Base-by-base conservation (phyloP, 2,113 vertebrate species). In the Thamnaconus septentrionalis region DNA sequence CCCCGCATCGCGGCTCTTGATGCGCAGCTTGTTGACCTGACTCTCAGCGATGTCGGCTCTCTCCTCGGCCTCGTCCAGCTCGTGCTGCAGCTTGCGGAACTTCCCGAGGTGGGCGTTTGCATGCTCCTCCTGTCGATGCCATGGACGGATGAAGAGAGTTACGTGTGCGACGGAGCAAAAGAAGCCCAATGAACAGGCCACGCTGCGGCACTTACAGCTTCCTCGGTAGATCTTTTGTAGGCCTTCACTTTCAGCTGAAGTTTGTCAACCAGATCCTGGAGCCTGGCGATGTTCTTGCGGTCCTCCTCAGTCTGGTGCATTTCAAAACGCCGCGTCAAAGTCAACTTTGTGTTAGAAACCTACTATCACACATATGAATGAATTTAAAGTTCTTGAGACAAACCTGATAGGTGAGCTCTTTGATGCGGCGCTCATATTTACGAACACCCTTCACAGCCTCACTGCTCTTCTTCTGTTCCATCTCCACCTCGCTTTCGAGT, bases 261-360 rank as follows among this genome's bases (percentile, higher is more conserved):
- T 74, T 96, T 96, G 75, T 95, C 94, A 0, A 94, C 94, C 79
- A 95, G 81, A 69, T 95, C 95, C 66, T 96, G 94, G 18, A 95
- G 92, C 11, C 94, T 75, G 57, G 91, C 82, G 40, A 94, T 73
- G 64, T 95, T 95, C 80, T 95, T 95, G 58, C 82, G 90, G 80
- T 95, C 94, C 65, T 94, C 93, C 53, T 95, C 94, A 0, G 93
- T 94, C 94, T 95, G 77, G n/a, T 1, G 7, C 60, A 64, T 70
- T 31, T 53, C 5, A 41, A 68, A 10, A 43, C 9, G 45, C 5
- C 7, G 7, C 72, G 11, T 61, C 5, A 31, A 12, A 12, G 1
- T 9, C 9, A n/a, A 31, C 69, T 55, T 11, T 31, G 18, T 31
- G 18, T 8, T 39, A 40, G 12, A 43, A 40, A 70, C 12, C 41